phyloP scores from a whole-genome alignment of 2,113 vertebrate species.

The Mirza zaza region DNA sequence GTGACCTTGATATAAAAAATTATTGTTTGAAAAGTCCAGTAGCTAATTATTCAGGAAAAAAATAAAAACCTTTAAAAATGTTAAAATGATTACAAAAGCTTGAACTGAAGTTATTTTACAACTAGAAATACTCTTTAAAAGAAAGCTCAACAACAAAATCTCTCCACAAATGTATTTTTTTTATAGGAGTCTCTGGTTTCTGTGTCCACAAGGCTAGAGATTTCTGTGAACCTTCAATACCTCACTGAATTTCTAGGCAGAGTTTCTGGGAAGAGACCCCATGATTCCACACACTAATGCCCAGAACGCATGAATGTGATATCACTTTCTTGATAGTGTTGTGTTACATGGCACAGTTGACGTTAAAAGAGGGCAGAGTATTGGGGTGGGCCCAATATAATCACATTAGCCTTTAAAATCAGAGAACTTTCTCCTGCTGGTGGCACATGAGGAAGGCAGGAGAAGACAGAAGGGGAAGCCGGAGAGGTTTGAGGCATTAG shows the following conservation, averaged over 20 bases:
- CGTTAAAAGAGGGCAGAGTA: neutral
- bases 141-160: neutral
- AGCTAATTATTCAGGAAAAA: neutral
- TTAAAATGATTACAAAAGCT: neutral
- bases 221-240: neutral
- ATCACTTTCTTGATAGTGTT: too few relatives aligned
- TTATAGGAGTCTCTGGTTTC: neutral
- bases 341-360: neutral
- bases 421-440: neutral
- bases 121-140: neutral
- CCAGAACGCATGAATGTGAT: neutral
- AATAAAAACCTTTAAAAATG: neutral
- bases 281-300: neutral
- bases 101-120: neutral
- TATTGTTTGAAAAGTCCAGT: neutral
- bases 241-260: neutral
- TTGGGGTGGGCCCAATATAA: neutral
- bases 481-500: neutral
- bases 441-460: neutral
- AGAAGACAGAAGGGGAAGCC: neutral
- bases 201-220: neutral
- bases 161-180: neutral
- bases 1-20: neutral
- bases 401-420: neutral
- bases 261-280: neutral